Base-by-base conservation (phyloP, 2,797 vertebrate genomes). In the Taeniopygia guttata region DNA sequence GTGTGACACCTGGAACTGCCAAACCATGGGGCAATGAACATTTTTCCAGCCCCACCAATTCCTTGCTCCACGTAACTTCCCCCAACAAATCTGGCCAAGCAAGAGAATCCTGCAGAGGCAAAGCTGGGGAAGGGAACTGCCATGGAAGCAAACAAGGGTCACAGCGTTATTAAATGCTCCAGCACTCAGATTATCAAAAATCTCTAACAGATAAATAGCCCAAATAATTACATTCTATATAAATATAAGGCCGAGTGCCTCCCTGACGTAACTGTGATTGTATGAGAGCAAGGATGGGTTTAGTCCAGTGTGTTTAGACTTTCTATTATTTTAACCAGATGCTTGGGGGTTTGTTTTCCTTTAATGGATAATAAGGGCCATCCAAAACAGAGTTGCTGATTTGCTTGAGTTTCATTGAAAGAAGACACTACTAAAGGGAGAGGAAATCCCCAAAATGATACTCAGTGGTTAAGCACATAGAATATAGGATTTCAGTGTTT, bases 401-500 rank as follows among this genome's bases (percentile, higher is more conserved):
- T 80, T 89, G 38, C 54, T 79, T 90, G 69, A 49, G 25, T 86
- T 94, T 86, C 82, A 60, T 96, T 86, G 93, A 85, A 94, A 93
- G 83, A 93, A 93, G 62, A 82, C 92, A 56, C 87, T 90, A 4
- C 60, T 82, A 87, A 96, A 92, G 77, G 87, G 85, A 97, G 93
- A 95, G 95, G 90, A 96, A 97, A 97, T 96, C 92, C 94, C 84
- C 93, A 94, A 95, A 96, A 96, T 84, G 95, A 96, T 97, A 97
- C 96, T 97, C 22, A 3, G 84, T 93, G 90, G 94, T 97, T 97
- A 97, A 96, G 93, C 81, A 89, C 96, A 96, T 86, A 87, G 93
- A 96, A 96, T 95, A 96, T 90, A 96, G 97, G 97, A 97, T 97
- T 97, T 96, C 92, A 89, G 78, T 91, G 94, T 96, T 95, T 96